Base-by-base conservation (phyloP, 2,797 vertebrate species). In the Carapus acus region DNA sequence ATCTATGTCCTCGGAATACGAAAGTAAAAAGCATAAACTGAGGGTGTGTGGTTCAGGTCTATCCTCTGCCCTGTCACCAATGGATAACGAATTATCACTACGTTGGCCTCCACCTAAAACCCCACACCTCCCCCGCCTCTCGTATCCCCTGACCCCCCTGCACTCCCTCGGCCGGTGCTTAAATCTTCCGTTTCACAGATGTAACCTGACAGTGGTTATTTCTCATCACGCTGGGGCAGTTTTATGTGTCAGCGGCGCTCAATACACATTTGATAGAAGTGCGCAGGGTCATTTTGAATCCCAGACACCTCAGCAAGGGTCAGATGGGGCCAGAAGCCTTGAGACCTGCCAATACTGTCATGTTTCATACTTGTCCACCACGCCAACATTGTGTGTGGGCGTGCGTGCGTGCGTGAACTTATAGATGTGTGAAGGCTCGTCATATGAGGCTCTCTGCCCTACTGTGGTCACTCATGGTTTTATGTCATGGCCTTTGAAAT, bases 181-280 rank as follows among this genome's bases (percentile, higher is more conserved):
- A 90, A 90, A 90, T 91, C 87, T 85, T 77, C 65, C 78, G 78
- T 81, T 83, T 79, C 69, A 58, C 76, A 74, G 49, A 90, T 88
- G 69, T 71, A 68, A 81, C 78, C 82, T 87, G 91, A 90, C 89
- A 89, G 84, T 65, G 84, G 84, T 87, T 90, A 88, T 93, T 89
- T 89, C 88, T 91, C 90, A 89, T 82, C 80, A 76, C 69, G 69
- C 79, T 73, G 49, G 71, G 69, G 74, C 82, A 87, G 83, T 84
- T 92, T 89, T 84, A 85, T 83, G 83, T 91, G 89, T 90, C 91
- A 88, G 85, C 83, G 86, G 82, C 67, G 66, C 76, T 93, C 89
- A 88, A 83, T 86, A 83, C 80, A 47, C 71, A 72, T 80, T 76
- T 86, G 82, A 85, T 63, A 82, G 86, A 87, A 83, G 84, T 80